Evolutionary conservation across 1,140 invertebrate genomes (phyloP), one percentile per base, ranked within the genome.

Genomic region (Alviniconcha marisindica): DNA sequence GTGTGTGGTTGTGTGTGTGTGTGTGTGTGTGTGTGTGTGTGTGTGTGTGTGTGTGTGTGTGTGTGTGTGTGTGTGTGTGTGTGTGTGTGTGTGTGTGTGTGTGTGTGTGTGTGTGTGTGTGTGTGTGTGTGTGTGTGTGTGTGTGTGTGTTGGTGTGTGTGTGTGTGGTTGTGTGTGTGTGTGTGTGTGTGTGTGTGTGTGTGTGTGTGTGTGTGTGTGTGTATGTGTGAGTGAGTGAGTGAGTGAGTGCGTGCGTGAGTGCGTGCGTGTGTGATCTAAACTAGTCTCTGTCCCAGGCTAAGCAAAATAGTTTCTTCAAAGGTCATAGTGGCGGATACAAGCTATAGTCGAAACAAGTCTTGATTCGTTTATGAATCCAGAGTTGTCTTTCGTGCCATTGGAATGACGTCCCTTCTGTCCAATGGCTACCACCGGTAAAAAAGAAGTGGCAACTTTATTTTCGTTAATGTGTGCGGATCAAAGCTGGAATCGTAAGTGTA

Each of bases 11-110:
- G 63, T 69, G 63, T 69, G 63, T 69, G 63, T 69, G 63, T 69
- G 63, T 69, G 63, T 69, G 63, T 69, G 63, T 69, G 63, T 69
- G 63, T 69, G 63, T 69, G 63, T 69, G 63, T 69, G 63, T 69
- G 63, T 69, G 63, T 69, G 63, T 69, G 63, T 69, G 63, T 69
- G 63, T 69, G 63, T 69, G 63, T 69, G 31, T 69, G 56, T 60
- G 56, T 60, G 56, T 60, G 56, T 60, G 56, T 60, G 56, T 60
- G 56, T 60, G 24, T 60, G n/a, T 60, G 56, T 60, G 56, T 60
- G 56, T 60, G 56, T 60, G 56, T 60, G 56, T 60, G 56, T 60
- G 56, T 60, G 56, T 60, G 56, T 60, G 56, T 60, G 56, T 60
- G 56, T 60, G 56, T 60, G 56, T 60, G 56, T 60, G 56, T 60